These are phyloP conservation scores for Acleris literana DNA, from an alignment of 2,888 invertebrate species.

Conservation along the genomic window DNA sequence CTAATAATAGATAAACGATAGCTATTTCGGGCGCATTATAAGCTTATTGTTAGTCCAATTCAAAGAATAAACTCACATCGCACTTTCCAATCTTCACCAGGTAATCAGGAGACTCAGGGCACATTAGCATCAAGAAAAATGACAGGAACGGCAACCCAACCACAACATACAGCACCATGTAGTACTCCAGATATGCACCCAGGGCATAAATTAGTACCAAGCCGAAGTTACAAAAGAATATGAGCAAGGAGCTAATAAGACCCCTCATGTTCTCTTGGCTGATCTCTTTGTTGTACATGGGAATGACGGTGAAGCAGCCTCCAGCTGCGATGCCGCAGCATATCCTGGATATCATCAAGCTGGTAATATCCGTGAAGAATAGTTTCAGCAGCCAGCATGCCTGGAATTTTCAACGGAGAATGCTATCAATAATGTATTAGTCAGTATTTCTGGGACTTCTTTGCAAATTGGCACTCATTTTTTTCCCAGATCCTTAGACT, in stretches of 20 bases:
- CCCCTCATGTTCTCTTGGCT: conserved; percentile 65
- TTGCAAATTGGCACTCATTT: no score
- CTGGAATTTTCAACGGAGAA: conserved; percentile 47
- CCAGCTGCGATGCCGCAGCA: conserved; percentile 59
- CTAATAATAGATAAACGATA: no score
- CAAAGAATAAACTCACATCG: conserved; percentile 51
- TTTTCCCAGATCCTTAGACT: no score
- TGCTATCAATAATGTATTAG: no score
- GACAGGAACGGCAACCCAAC: conserved; percentile 53
- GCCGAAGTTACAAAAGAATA: conserved; percentile 57
- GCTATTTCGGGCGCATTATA: no score
- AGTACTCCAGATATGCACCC: conserved; percentile 61
- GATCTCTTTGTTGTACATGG: conserved; percentile 67
- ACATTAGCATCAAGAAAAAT: conserved; percentile 54
- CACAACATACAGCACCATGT: conserved; percentile 55
- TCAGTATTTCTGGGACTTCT: no score
- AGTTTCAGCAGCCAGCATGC: conserved; percentile 63
- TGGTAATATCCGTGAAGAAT: conserved; percentile 47
- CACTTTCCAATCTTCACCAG: conserved; percentile 59
- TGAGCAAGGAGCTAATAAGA: conserved; percentile 55
- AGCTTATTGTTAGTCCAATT: no score
- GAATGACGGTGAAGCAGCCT: conserved; percentile 60
- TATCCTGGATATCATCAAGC: conserved; percentile 56
- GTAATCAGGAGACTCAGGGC: conserved; percentile 68
- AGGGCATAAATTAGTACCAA: conserved; percentile 60